Evolutionary conservation across 2,888 invertebrate species (phyloP).

Genomic region (Stenolophus ochropezus): DNA sequence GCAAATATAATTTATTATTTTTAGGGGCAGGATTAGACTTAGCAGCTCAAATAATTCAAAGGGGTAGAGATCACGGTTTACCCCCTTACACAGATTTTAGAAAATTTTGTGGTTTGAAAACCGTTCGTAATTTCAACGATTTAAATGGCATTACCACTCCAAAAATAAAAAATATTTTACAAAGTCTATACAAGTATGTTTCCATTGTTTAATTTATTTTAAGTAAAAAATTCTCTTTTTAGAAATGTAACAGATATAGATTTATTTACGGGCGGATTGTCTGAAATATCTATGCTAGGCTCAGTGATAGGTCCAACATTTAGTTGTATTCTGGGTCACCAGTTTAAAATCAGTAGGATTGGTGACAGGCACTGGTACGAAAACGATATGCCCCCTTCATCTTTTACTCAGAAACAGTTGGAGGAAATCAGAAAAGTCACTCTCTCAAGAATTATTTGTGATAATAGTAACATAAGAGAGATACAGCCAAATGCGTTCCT

Average conservation of each 20-base stretch:
- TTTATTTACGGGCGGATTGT: slow-evolving; percentile 77
- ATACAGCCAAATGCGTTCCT: slow-evolving; percentile 76
- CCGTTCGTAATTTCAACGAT: slow-evolving; percentile 72
- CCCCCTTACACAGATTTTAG: slow-evolving; percentile 75
- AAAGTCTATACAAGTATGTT: slow-evolving; percentile 73
- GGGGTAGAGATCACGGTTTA: slow-evolving; percentile 77
- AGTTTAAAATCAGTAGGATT: slow-evolving; percentile 74
- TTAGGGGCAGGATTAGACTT: slow-evolving; percentile 73
- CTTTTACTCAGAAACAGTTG: slow-evolving; percentile 74
- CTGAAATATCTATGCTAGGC: slow-evolving; percentile 75
- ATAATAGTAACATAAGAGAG: slow-evolving; percentile 74
- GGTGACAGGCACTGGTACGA: slow-evolving; percentile 81
- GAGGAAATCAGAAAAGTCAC: slow-evolving; percentile 74
- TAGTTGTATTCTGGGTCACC: slow-evolving; percentile 76
- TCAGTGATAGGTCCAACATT: slow-evolving; percentile 78
- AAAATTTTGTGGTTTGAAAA: slow-evolving; percentile 73
- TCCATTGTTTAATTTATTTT: too few species aligned
- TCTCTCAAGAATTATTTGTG: slow-evolving; percentile 75
- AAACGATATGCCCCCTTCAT: slow-evolving; percentile 75
- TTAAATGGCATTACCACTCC: slow-evolving; percentile 72
- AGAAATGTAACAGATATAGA: slow-evolving; percentile 76
- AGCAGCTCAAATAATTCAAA: slow-evolving; percentile 76
- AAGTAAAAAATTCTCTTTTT: slow-evolving; percentile 59
- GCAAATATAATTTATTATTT: background rate
- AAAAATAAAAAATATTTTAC: slow-evolving; percentile 72